A percentile compares a stretch with the other conserved stretches of the same genome.
These are phyloP conservation scores for Neoascia interrupta DNA, from an alignment of 2,888 invertebrate genomes.

Conservation along the genomic window DNA sequence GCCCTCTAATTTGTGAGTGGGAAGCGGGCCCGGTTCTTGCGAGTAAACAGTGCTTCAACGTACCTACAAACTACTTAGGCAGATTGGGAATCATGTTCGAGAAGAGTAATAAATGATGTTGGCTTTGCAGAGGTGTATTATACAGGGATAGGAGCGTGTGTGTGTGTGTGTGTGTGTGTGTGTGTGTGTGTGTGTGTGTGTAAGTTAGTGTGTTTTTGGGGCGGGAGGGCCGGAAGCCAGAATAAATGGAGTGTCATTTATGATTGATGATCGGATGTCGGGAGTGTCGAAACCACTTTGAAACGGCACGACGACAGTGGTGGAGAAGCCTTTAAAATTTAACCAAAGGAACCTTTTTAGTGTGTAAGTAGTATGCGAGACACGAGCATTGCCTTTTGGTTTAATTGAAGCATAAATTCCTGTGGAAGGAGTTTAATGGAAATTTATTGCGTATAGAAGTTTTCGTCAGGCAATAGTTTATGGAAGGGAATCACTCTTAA, in stretches of 20 bases:
- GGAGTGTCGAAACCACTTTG: conserved; percentile 1
- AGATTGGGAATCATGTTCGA: conserved; percentile 57
- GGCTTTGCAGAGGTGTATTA: conserved; percentile 1
- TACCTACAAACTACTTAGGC: conserved; percentile 52
- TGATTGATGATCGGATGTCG: conserved; percentile 56
- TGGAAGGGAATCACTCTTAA: too few relatives aligned
- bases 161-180: neutral
- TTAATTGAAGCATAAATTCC: conserved; percentile 28
- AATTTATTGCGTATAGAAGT: too few relatives aligned
- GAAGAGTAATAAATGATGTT: conserved; percentile 61
- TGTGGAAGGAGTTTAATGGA: too few relatives aligned
- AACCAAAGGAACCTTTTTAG: conserved; percentile 3
- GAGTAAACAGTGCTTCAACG: conserved; percentile 27
- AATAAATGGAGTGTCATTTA: conserved; percentile 65
- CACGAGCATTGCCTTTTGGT: conserved; percentile 7
- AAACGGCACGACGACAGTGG: too few relatives aligned
- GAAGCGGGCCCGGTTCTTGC: neutral
- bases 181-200: conserved; percentile 7
- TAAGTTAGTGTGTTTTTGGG: too few relatives aligned
- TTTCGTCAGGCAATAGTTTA: too few relatives aligned
- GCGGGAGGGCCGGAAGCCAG: conserved; percentile 39
- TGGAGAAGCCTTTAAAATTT: conserved; percentile 34
- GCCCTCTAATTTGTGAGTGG: neutral
- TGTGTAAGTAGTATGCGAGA: too few relatives aligned
- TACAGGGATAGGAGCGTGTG: neutral